Conservation (phyloP, 2,113 vertebrate species). For the Bungarus multicinctus region DNA sequence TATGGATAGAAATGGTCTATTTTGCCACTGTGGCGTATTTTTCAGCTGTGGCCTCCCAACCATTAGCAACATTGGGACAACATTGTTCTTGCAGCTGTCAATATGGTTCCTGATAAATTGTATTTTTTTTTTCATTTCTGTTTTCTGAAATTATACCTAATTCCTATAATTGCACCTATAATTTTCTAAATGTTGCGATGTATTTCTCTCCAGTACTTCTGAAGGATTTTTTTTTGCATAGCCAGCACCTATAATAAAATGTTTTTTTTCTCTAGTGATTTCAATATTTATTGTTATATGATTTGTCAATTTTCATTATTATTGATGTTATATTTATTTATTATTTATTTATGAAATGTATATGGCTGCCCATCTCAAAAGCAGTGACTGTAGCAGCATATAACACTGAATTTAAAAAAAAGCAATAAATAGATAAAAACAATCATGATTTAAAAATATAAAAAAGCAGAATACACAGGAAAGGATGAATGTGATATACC, state of each 20-base stretch:
- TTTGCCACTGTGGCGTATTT: too few species aligned
- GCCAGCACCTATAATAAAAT: neutral
- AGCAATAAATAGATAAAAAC: neutral
- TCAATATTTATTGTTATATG: neutral
- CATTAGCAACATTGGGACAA: too few species aligned
- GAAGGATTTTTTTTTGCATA: neutral
- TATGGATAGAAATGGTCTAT: neutral
- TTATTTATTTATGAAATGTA: neutral
- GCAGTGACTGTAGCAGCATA: neutral
- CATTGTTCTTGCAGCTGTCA: neutral
- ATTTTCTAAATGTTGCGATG: neutral
- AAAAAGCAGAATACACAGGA: neutral
- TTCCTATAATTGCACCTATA: neutral
- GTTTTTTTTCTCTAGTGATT: neutral
- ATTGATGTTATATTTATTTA: neutral
- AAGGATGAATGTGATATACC: neutral
- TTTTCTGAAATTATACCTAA: neutral
- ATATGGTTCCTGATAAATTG: neutral
- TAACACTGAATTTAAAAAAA: neutral
- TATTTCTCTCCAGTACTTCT: neutral
- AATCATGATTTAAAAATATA: neutral
- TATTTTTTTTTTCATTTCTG: neutral
- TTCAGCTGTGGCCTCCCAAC: too few species aligned
- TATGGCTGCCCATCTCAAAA: neutral
- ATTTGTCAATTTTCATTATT: neutral